A percentile compares a stretch with the other conserved stretches of the same genome.
Evolutionary conservation across 2,797 vertebrate species (phyloP).

Genomic region (Hipposideros larvatus): DNA sequence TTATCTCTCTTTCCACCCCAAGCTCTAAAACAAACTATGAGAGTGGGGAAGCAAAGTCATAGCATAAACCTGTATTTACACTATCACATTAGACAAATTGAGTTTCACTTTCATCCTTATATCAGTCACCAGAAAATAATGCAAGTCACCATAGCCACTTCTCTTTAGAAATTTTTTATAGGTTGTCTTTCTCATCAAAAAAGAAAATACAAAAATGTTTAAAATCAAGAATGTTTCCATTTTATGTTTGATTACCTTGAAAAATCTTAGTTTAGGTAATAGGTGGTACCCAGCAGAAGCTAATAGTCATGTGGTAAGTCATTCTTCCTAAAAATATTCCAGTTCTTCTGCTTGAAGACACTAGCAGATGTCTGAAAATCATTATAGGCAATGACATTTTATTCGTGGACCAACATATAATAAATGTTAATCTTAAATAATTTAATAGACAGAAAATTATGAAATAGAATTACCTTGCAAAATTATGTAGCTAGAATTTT

Average conservation of each 20-base stretch:
- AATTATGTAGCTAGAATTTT: neutral
- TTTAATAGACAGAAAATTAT: neutral
- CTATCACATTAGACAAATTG: neutral
- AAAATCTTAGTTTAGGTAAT: neutral
- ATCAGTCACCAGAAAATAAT: neutral
- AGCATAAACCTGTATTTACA: neutral
- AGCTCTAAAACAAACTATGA: neutral
- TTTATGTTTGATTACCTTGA: slow-evolving; percentile 10
- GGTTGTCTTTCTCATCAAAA: slow-evolving; percentile 45
- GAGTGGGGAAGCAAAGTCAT: neutral
- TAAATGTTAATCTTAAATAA: slow-evolving; percentile 11
- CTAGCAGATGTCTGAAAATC: neutral
- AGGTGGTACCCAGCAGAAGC: neutral
- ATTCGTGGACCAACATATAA: neutral
- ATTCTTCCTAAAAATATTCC: neutral
- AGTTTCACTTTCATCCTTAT: neutral
- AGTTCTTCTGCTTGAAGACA: neutral
- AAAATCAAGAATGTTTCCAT: slow-evolving; percentile 33
- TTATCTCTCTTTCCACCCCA: neutral
- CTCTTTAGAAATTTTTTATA: neutral
- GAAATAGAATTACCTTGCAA: slow-evolving; percentile 36
- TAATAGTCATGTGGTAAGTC: neutral
- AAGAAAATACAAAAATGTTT: slow-evolving; percentile 4
- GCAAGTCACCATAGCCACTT: neutral
- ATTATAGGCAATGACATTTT: neutral